These are phyloP conservation scores for Periparus ater DNA, from an alignment of 2,797 vertebrate species.

Conservation along the genomic window DNA sequence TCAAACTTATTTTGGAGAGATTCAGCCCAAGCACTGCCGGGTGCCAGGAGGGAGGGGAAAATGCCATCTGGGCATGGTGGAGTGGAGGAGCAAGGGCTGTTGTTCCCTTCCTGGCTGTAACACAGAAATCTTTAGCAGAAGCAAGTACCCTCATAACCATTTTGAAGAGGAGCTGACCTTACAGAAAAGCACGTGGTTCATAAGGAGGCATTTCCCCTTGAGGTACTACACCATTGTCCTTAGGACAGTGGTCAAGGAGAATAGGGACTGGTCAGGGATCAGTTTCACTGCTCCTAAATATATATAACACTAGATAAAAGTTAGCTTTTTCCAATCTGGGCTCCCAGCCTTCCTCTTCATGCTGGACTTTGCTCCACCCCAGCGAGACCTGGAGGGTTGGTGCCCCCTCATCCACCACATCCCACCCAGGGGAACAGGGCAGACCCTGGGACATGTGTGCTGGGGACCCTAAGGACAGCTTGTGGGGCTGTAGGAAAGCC, in stretches of 20 bases:
- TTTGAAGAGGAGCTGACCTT: background rate
- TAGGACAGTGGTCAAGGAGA: background rate
- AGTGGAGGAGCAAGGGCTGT: background rate
- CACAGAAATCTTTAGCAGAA: background rate
- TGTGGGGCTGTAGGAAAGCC: background rate
- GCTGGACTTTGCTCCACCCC: background rate
- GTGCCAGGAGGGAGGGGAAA: background rate
- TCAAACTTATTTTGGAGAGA: background rate
- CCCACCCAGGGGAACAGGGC: background rate
- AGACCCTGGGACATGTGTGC: background rate
- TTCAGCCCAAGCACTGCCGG: background rate
- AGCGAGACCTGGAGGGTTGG: rapidly evolving
- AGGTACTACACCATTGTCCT: background rate
- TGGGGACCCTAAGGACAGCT: background rate
- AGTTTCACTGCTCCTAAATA: background rate
- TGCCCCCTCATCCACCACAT: background rate
- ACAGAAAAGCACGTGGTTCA: background rate
- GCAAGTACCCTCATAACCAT: background rate
- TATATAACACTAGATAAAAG: background rate
- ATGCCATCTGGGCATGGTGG: background rate
- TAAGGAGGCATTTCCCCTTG: background rate
- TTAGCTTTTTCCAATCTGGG: background rate
- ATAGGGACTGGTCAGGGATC: background rate
- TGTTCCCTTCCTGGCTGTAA: background rate
- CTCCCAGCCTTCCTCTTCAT: background rate